Conservation (phyloP, 2,113 vertebrate genomes). For the Carassius carassius region DNA sequence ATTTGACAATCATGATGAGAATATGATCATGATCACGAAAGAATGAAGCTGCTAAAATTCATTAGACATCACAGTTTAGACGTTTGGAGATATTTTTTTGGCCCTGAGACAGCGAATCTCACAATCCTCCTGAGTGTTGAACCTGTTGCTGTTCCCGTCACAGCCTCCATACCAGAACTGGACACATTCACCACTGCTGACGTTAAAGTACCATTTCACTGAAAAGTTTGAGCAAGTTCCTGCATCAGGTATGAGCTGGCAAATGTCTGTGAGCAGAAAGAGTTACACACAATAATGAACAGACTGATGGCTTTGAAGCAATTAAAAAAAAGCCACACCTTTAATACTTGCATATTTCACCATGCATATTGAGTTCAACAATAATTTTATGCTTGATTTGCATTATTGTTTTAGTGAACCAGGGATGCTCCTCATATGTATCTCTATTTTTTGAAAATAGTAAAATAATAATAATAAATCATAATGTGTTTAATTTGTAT, state of each 20-base stretch:
- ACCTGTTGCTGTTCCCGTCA: slow-evolving; percentile 80
- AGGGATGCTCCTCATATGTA: neutral
- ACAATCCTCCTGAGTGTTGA: slow-evolving; percentile 78
- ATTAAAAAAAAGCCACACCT: too few relatives aligned
- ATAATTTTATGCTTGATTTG: neutral
- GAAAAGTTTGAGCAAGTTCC: slow-evolving; percentile 74
- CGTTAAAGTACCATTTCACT: slow-evolving; percentile 80
- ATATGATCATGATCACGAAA: neutral
- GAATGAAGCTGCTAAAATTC: too few relatives aligned
- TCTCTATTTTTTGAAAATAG: too few relatives aligned
- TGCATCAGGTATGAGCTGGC: slow-evolving; percentile 64
- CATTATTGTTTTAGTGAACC: neutral
- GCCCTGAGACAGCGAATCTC: slow-evolving; percentile 66
- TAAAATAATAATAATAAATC: too few relatives aligned
- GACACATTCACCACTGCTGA: slow-evolving; percentile 63
- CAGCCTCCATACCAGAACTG: slow-evolving; percentile 86
- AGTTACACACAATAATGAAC: neutral
- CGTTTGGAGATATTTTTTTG: neutral
- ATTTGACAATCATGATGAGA: neutral
- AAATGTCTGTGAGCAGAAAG: slow-evolving; percentile 68
- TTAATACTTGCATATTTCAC: too few relatives aligned
- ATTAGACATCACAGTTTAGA: slow-evolving; percentile 4
- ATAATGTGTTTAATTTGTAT: too few relatives aligned
- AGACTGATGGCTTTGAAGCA: neutral
- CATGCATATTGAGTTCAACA: neutral